Base-by-base conservation (phyloP, 23 tunicate genomes). In the Trididemnum nubilum region DNA sequence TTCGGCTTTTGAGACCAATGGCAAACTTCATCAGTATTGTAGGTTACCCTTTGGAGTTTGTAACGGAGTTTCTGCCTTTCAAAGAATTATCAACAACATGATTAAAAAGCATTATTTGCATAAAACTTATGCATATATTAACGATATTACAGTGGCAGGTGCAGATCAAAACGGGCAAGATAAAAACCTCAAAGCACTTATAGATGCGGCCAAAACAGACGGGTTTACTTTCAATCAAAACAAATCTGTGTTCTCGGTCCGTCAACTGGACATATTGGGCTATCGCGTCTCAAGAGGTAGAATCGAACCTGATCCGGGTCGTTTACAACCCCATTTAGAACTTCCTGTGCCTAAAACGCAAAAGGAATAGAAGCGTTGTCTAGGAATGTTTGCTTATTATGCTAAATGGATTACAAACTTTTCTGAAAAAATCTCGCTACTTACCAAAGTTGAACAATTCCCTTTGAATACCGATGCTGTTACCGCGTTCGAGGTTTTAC, bases 331-430 rank as follows among this genome's bases (percentile, higher is more conserved):
- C n/a, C 75, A 9, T n/a, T n/a, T n/a, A n/a, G n/a, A n/a, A n/a
- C n/a, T n/a, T n/a, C n/a, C n/a, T n/a, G n/a, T n/a, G n/a, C 83
- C 83, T 21, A 24, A 21, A 31, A 78, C 73, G 15, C 2, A 65
- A 26, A 27, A 32, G 33, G 83, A 78, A 23, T 26, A 65, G 36
- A 58, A 59, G n/a, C 69, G 44, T 9, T 28, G 59, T 26, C 12
- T 58, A 22, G 83, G 77, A 29, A 58, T 78, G 83, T 78, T 78
- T 78, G 83, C 74, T 78, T 78, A 64, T 31, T 78, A 64, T 64
- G 83, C 83, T 26, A 35, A 77, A 12, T 59, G 78, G 83, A 78
- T 78, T 19, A 21, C 21, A 31, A 78, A 65, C 5, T 78, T 36
- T 33, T 78, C 78, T 19, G 19, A 28, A 15, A 78, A 59, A 58